These are phyloP conservation scores for Somateria mollissima DNA, from an alignment of 2,797 vertebrate genomes.

Conservation along the genomic window DNA sequence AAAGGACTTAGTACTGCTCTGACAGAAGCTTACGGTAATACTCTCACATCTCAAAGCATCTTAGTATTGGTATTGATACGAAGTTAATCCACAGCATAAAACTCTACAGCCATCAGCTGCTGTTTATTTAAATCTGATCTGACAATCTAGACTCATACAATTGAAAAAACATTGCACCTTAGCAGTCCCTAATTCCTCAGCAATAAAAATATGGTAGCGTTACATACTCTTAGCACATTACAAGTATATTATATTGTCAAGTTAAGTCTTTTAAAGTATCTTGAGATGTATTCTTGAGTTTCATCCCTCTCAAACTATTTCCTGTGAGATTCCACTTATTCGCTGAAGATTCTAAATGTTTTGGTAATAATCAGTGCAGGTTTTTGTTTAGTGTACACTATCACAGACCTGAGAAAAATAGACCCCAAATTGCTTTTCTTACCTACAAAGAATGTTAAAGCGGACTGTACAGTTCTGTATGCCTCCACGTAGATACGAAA, in stretches of 20 bases:
- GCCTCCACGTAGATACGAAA: background rate
- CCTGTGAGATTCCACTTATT: background rate
- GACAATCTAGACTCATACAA: constrained; percentile 27
- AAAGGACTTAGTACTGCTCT: background rate
- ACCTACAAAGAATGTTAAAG: background rate
- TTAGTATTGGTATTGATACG: background rate
- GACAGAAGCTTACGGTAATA: background rate
- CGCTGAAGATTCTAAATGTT: background rate
- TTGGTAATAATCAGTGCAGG: background rate
- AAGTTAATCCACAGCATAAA: constrained; percentile 16
- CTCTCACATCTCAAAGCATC: background rate
- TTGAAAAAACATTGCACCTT: constrained; percentile 33
- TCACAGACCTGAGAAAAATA: constrained; percentile 15
- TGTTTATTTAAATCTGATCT: constrained; percentile 50
- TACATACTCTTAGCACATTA: constrained; percentile 17
- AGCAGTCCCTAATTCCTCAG: constrained; percentile 36
- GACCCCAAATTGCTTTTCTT: background rate
- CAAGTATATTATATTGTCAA: constrained; percentile 29
- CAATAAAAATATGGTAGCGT: constrained; percentile 2
- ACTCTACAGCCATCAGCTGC: background rate
- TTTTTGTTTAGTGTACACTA: background rate
- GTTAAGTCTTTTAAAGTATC: constrained; percentile 46
- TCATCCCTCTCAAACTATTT: constrained; percentile 28
- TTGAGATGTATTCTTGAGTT: constrained; percentile 9
- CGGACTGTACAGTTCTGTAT: background rate